Conservation (phyloP, 1,140 invertebrate species). For the Meloidogyne exigua region DNA sequence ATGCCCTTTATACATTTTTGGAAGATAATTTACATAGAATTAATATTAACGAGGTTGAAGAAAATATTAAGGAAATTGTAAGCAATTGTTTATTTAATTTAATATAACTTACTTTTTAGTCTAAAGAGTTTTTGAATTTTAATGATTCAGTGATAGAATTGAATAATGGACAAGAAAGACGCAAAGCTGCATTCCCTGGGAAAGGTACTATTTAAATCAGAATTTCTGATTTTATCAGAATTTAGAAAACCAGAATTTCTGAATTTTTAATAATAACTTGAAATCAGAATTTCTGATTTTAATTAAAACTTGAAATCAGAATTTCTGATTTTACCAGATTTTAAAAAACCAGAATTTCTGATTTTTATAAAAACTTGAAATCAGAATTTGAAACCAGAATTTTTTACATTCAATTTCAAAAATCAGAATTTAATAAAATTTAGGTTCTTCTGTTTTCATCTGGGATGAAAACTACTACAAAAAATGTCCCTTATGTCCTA, state of each 20-base stretch:
- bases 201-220: not conserved
- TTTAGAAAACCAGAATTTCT: not conserved
- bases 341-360: not conserved
- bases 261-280: not conserved
- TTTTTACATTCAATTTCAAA: not conserved
- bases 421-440: not conserved
- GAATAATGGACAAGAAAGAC: no score
- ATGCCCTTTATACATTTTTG: no score
- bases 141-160: no score
- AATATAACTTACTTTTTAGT: no score
- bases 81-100: no score
- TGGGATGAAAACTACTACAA: not conserved
- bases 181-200: no score
- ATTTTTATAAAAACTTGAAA: not conserved
- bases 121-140: no score
- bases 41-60: no score
- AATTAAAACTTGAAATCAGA: not conserved
- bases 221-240: not conserved
- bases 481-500: not conserved
- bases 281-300: not conserved
- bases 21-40: no score
- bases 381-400: not conserved
- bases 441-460: not conserved
- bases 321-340: not conserved
- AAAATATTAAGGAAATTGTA: no score